Evolutionary conservation across 1,140 invertebrate genomes (phyloP), one percentile per base, ranked within the genome.

Genomic region (Aphelenchoides besseyi): DNA sequence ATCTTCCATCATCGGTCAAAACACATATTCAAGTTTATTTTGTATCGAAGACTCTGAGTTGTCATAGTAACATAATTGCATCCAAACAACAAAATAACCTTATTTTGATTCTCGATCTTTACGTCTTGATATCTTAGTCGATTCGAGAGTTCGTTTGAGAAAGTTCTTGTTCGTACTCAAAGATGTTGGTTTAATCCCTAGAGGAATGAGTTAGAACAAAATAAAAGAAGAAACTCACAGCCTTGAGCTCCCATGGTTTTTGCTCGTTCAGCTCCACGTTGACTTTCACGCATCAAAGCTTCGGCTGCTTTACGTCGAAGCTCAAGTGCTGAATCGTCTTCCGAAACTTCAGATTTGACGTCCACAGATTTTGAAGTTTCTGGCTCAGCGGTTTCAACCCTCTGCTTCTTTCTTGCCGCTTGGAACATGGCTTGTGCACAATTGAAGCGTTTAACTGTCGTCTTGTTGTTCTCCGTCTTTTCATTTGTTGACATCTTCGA

Each of bases 81-180:
- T 23, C 41, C 12, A 48, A 16, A 12, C 23, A 48, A 48, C 41
- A 23, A 23, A 48, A 23, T 12, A 48, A 48, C n/a, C n/a, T 48
- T 23, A 48, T 23, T 48, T 48, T 23, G 41, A 23, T 48, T 48
- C 41, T 12, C 41, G 41, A 23, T 48, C 62, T 66, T 66, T 67
- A 5, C 26, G 62, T 29, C 62, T 16, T 5, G 26, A 66, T 5
- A 66, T 66, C 61, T 66, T 55, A 8, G 73, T 69, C 32, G 73
- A 74, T 26, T 73, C 18, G 9, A 74, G 29, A 0, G 66, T 74
- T 68, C 73, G 29, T 28, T 59, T 29, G 1, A 74, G 54, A 32
- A 74, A 74, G 2, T 74, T n/a, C 67, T 74, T 74, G 64, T 74
- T 74, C 0, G 72, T 75, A 18, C 30, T 35, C 16, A 75, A 35